phyloP scores from a whole-genome alignment of 2,888 invertebrate species.

The Seira musarum region DNA sequence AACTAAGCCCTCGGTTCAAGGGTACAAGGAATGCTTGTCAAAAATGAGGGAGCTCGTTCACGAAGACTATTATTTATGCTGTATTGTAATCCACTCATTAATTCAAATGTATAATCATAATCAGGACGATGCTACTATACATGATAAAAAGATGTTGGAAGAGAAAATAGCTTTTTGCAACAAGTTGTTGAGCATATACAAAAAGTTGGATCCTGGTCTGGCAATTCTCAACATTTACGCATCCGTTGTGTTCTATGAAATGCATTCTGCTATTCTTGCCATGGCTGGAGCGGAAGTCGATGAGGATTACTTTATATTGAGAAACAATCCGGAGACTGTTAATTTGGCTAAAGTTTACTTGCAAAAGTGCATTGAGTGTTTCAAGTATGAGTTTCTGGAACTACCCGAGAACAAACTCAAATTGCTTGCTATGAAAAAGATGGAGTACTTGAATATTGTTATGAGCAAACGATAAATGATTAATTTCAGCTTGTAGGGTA shows the following conservation, averaged over 20 bases:
- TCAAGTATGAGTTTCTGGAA: constrained; percentile 72
- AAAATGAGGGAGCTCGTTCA: constrained; percentile 84
- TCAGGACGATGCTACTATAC: constrained; percentile 71
- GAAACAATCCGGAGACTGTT: constrained; percentile 64
- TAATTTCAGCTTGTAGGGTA: not conserved
- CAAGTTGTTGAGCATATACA: constrained; percentile 71
- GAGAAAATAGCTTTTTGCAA: constrained; percentile 70
- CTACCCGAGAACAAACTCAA: constrained; percentile 72
- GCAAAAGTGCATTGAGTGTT: constrained; percentile 71
- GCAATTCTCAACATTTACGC: constrained; percentile 78
- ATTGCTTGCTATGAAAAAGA: constrained; percentile 68
- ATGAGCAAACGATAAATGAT: constrained; percentile 48
- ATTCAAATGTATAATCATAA: constrained; percentile 85
- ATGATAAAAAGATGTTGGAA: constrained; percentile 61
- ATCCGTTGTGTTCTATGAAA: constrained; percentile 74
- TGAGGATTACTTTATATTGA: constrained; percentile 66
- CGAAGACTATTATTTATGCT: constrained; percentile 88
- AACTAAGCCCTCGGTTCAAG: constrained; percentile 58
- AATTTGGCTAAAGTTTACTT: constrained; percentile 70
- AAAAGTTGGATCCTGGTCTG: constrained; percentile 71
- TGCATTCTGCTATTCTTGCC: constrained; percentile 72
- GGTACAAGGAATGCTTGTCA: constrained; percentile 76
- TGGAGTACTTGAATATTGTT: constrained; percentile 67
- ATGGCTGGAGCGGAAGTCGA: constrained; percentile 69
- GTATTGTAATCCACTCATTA: constrained; percentile 85